Evolutionary conservation across 2,888 invertebrate species (phyloP), one percentile per base, ranked within the genome.

Genomic region (Cyclophora punctaria): DNA sequence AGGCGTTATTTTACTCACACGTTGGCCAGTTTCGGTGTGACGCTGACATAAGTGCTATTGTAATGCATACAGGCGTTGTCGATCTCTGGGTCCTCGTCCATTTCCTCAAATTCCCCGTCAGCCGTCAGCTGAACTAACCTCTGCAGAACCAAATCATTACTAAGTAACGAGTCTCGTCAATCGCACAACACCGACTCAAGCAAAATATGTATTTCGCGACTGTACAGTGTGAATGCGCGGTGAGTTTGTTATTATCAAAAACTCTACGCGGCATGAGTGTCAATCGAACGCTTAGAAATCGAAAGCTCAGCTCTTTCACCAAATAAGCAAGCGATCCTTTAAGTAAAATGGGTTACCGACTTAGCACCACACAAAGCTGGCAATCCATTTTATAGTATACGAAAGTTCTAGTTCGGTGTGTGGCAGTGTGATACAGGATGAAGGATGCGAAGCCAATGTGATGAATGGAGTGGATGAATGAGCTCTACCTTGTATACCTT

Each of bases 401-500:
- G 20, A 20, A 20, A 20, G 5, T 37, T 37, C 4, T 37, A 5
- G 37, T 2, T 37, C 37, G 56, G 64, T 45, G 43, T 55, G 56
- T 50, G 45, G 45, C 20, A 49, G 51, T 55, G 51, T 49, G 50
- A 47, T 47, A 48, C 43, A 7, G 50, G 45, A 47, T 48, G 49
- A 50, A 51, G 49, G 7, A 51, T 54, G 46, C 20, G 40, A 59
- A 58, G 57, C 57, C 45, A 48, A 52, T 5, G 5, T 44, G 48
- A 49, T 52, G 48, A 51, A 51, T 41, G 53, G 44, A 55, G 59
- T 59, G 55, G 48, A 49, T 60, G 60, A 49, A 58, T 62, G 63
- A 66, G 55, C 57, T 62, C 75, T 83, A 84, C 83, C 81, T 84
- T 79, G 76, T 76, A 80, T 81, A 87, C 85, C 83, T 85, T 86